Evolutionary conservation across 2,113 vertebrate genomes (phyloP).

Genomic region (Myrmecophaga tridactyla): DNA sequence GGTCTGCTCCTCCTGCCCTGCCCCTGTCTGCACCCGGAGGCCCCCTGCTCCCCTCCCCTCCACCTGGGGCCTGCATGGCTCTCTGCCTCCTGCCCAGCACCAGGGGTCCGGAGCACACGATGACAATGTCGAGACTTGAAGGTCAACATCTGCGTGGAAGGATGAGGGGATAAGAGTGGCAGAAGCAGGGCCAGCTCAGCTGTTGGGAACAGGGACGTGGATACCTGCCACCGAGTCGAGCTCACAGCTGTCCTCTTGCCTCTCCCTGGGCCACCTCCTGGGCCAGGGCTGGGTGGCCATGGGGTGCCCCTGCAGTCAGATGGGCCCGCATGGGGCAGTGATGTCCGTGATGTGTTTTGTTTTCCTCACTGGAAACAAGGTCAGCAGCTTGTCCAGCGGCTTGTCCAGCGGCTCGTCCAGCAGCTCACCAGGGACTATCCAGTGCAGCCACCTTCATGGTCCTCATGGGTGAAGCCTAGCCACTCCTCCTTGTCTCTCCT

Average conservation of each 20-base stretch:
- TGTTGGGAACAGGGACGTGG: background rate
- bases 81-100: background rate
- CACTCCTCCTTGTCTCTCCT: fast-evolving
- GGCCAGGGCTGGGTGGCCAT: fast-evolving
- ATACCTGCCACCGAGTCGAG: fast-evolving
- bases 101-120: fast-evolving
- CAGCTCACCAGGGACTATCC: no score
- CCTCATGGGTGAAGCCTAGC: fast-evolving
- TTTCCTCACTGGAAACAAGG: background rate
- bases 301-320: background rate
- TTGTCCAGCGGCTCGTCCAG: no score
- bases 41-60: no score
- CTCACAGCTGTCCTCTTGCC: fast-evolving
- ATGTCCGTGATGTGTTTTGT: fast-evolving
- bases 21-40: no score
- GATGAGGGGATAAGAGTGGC: fast-evolving
- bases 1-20: no score
- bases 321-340: background rate
- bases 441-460: no score
- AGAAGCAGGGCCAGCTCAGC: background rate
- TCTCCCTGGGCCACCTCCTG: fast-evolving
- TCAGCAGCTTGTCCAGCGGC: no score
- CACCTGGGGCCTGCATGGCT: fast-evolving
- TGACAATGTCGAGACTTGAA: background rate
- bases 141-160: fast-evolving